Conservation (phyloP, 2,113 vertebrate species). For the Poeciliopsis turrubarensis region DNA sequence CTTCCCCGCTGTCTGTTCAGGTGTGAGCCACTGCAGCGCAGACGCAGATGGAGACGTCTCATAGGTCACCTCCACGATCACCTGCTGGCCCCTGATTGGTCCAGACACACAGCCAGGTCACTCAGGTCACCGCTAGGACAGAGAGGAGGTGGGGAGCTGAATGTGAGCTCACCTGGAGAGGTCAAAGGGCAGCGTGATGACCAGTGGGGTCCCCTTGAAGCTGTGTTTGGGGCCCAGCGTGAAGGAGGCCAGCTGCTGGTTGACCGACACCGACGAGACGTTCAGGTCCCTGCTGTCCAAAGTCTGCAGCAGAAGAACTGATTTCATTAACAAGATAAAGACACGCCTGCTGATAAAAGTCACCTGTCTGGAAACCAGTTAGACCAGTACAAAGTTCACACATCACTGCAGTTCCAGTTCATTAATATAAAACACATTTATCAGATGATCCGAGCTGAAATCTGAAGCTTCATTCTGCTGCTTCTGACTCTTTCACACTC, state of each 20-base stretch:
- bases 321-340: neutral
- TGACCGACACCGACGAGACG: slow-evolving; percentile 83
- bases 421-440: neutral
- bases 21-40: slow-evolving; percentile 94
- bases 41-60: slow-evolving; percentile 90
- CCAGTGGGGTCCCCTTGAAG: slow-evolving; percentile 89
- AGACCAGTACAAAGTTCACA: neutral
- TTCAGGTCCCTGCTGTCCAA: slow-evolving; percentile 90
- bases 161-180: slow-evolving; percentile 85
- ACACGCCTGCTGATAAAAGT: slow-evolving; percentile 7
- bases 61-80: slow-evolving; percentile 89
- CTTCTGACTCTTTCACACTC: neutral
- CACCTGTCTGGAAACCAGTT: slow-evolving; percentile 1
- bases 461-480: too few species aligned
- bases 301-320: slow-evolving; percentile 73
- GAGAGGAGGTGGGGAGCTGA: too few species aligned
- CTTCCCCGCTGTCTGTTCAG: slow-evolving; percentile 94
- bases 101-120: neutral
- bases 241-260: slow-evolving; percentile 87
- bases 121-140: neutral
- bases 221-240: slow-evolving; percentile 85
- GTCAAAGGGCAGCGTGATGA: slow-evolving; percentile 87
- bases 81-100: slow-evolving; percentile 89
- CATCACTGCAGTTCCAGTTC: neutral
- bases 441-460: neutral